Base-by-base conservation (phyloP, 2,113 vertebrate genomes). In the Poeciliopsis retropinna region DNA sequence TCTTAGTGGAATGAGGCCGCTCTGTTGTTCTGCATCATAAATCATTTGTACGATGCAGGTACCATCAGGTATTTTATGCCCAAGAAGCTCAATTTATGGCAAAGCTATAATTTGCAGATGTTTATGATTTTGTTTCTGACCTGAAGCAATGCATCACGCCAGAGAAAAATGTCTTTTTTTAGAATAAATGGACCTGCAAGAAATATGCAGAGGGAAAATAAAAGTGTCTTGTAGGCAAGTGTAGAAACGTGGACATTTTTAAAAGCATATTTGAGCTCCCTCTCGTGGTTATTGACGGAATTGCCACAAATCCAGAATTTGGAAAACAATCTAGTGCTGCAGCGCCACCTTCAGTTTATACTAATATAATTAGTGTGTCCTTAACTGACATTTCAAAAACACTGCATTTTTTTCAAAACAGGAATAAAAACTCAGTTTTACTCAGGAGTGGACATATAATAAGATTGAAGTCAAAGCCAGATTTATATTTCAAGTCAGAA, bases 211-310 rank as follows among this genome's bases (percentile, higher is more conserved):
- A 32, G 17, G 63, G 22, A 37, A 30, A 3, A 9, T 12, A 73
- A 70, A 69, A 22, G 51, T 41, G 7, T 32, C 28, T 1, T 6
- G 5, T 57, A 17, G 70, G 31, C 12, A 57, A 0, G 9, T 57
- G 9, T 14, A 69, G 25, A 9, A 13, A 8, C 29, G 32, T 7
- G 6, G 69, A 61, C 63, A 8, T 14, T 65, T 4, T 27, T 75
- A 73, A 67, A 54, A 0, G n/a, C 29, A 31, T 51, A 15, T 47
- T 47, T 25, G 83, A 86, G 81, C 88, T 86, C 92, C 89, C 60
- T 30, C 88, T 83, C 17, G 82, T 89, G 91, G 75, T 28, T 31
- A 29, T 14, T 67, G 62, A 28, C 5, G 54, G 47, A 29, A 80
- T 8, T 39, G 34, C 5, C 0, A 4, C 61, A 61, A 41, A 14